phyloP scores from a whole-genome alignment of 1,140 invertebrate genomes.

The Lucilia sericata region DNA sequence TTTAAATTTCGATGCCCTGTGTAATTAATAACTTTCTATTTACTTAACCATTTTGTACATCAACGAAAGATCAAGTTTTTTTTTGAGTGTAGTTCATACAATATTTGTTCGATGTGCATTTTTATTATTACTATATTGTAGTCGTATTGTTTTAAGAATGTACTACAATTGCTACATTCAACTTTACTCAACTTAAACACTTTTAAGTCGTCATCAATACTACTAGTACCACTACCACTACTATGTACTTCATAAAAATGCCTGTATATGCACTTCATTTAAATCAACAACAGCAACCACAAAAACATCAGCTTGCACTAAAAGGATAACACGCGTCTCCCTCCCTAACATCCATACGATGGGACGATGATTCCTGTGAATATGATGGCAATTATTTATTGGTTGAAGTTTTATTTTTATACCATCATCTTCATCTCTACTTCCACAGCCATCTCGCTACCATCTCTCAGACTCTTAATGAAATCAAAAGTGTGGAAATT shows the following conservation, averaged over 20 bases:
- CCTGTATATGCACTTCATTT: not conserved
- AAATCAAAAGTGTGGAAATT: slow-evolving; percentile 44
- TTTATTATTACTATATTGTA: not conserved
- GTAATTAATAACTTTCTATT: too few species aligned
- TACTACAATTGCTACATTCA: too few species aligned
- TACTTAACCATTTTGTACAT: too few species aligned
- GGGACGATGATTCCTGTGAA: not conserved
- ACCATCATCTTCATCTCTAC: not conserved
- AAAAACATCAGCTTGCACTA: slow-evolving; percentile 42
- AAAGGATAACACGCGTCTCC: slow-evolving; percentile 34
- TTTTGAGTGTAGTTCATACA: not conserved
- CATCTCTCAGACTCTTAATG: not conserved
- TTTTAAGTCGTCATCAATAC: slow-evolving; percentile 40
- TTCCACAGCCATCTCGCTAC: not conserved
- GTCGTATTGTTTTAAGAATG: not conserved
- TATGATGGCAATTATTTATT: slow-evolving; percentile 25
- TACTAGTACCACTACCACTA: not conserved
- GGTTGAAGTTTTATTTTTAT: not conserved
- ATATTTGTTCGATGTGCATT: not conserved
- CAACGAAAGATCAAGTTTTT: not conserved
- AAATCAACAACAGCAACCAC: slow-evolving; percentile 29
- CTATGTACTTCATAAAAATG: not conserved
- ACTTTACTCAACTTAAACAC: slow-evolving; percentile 32
- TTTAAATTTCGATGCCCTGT: too few species aligned
- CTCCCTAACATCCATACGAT: too few species aligned